These are phyloP conservation scores for Cygnus olor DNA, from an alignment of 2,797 vertebrate genomes.

Conservation along the genomic window DNA sequence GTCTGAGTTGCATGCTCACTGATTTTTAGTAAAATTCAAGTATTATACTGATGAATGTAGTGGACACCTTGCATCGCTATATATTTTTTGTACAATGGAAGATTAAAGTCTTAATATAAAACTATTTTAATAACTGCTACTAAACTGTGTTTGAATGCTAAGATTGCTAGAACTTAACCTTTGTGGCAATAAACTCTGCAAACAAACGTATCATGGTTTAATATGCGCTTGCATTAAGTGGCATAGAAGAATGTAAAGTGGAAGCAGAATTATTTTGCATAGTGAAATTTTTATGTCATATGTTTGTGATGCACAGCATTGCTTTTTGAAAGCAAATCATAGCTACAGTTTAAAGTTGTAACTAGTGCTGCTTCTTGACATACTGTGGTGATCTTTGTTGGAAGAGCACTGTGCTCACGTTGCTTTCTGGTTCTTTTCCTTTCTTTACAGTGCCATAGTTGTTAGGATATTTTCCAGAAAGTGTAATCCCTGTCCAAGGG, in stretches of 20 bases:
- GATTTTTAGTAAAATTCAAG: slow-evolving; percentile 56
- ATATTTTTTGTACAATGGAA: slow-evolving; percentile 52
- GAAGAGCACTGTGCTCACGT: slow-evolving; percentile 20
- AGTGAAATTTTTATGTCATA: slow-evolving; percentile 24
- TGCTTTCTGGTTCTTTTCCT: background rate
- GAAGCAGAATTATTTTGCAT: slow-evolving; percentile 29
- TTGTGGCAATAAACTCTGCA: slow-evolving; percentile 22
- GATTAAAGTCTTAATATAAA: slow-evolving; percentile 25
- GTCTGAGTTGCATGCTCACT: slow-evolving; percentile 58
- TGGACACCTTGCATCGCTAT: slow-evolving; percentile 49
- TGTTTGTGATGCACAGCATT: slow-evolving; percentile 52
- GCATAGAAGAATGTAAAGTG: slow-evolving; percentile 27
- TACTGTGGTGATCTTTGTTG: background rate
- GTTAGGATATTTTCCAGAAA: background rate
- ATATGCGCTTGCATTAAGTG: slow-evolving; percentile 24
- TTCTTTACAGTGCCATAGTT: background rate
- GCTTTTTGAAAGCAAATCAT: slow-evolving; percentile 42
- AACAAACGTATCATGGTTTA: slow-evolving; percentile 10
- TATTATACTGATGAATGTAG: slow-evolving; percentile 48
- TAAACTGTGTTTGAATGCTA: slow-evolving; percentile 47
- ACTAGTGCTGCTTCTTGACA: background rate
- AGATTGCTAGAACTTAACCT: background rate
- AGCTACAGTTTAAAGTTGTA: background rate
- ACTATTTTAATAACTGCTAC: slow-evolving; percentile 68
- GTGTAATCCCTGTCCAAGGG: background rate